Percentiles rank a stretch among this genome's conserved stretches.
Evolutionary conservation across 1,140 invertebrate genomes (phyloP).

Genomic region (Drosophila rhopaloa): DNA sequence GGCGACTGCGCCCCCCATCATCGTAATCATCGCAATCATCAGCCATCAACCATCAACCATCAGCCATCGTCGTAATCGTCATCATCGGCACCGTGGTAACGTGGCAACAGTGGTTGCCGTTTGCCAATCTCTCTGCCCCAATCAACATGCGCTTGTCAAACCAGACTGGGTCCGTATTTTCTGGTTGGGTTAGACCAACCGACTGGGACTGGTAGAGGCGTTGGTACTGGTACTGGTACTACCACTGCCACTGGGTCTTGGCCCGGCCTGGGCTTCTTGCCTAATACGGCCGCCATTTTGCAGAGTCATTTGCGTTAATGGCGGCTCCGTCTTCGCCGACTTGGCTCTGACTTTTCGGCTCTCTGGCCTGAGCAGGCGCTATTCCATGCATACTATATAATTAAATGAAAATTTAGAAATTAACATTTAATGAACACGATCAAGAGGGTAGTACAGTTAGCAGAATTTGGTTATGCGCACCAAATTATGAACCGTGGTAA

Average conservation of each 20-base stretch:
- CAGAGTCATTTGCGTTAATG: constrained; percentile 82
- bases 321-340: constrained; percentile 52
- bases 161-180: constrained; percentile 46
- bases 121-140: constrained; percentile 79
- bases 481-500: too few species aligned
- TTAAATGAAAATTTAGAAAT: constrained; percentile 50
- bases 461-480: not conserved
- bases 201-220: constrained; percentile 25
- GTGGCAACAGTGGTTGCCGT: constrained; percentile 36
- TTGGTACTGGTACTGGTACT: not conserved
- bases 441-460: not conserved
- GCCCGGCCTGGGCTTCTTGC: constrained; percentile 57
- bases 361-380: constrained; percentile 3
- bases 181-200: constrained; percentile 41
- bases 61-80: constrained; percentile 29
- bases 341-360: constrained; percentile 28
- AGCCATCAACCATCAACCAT: too few species aligned
- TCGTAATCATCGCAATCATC: constrained; percentile 21
- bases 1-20: constrained; percentile 35
- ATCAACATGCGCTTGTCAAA: constrained; percentile 79
- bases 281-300: constrained; percentile 80
- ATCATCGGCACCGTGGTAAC: constrained; percentile 27
- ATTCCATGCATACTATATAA: constrained; percentile 29
- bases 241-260: constrained; percentile 4
- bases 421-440: constrained; percentile 36